Evolutionary conservation across 2,888 invertebrate species (phyloP), one percentile per base, ranked within the genome.

Genomic region (Trisateles emortualis): DNA sequence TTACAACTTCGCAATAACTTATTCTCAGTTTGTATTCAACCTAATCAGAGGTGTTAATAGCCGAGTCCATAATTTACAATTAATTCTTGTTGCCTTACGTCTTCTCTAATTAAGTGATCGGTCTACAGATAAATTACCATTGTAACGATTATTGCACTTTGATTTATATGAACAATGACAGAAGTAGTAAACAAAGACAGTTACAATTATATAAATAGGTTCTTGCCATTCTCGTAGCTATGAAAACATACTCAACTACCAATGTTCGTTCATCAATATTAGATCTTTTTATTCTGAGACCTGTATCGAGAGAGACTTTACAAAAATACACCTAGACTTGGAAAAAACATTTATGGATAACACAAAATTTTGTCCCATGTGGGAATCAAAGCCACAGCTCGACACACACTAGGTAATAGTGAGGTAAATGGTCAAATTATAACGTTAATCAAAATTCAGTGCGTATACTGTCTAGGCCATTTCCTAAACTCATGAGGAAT

Each of bases 91-190:
- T 79, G 86, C 68, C 69, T 72, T 84, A 68, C 79, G 81, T 84
- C 82, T 76, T 52, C 60, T 70, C 78, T 84, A 87, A 87, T 87
- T 84, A 83, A 84, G 84, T 85, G 84, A 82, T 80, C 78, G 68
- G 64, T 61, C 61, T 52, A 59, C 57, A 53, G 68, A 83, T 87
- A 86, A 83, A 87, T 87, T 78, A 81, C 60, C 57, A 56, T 65
- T 75, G 46, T 84, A 77, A 84, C 69, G 74, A 75, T 81, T 83
- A 87, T 82, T 84, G 74, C 76, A 64, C 63, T 78, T 70, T 83
- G 80, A 86, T 86, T 86, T 85, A 86, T 84, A 49, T 66, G 30
- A 53, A 52, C 53, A 44, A 55, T 62, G 66, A 63, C 52, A 63
- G 51, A 57, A 55, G 33, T 33, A 38, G 6, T 32, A 48, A 43